A percentile compares a stretch with the other conserved stretches of the same genome.
phyloP scores from a whole-genome alignment of 1,140 invertebrate species.

The Brachionus rubens region DNA sequence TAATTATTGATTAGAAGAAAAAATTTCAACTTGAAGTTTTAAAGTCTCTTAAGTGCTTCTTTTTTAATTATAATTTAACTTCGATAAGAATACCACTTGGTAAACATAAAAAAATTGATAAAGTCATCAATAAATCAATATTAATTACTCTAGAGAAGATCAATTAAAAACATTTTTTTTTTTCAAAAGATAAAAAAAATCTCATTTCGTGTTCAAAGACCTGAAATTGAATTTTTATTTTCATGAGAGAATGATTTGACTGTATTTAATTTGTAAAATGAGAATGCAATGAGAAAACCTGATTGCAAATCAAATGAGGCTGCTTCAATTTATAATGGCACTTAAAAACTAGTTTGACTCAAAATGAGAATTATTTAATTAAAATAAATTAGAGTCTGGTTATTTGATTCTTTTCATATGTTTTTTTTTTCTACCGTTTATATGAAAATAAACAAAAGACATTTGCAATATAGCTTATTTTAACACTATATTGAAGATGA shows the following conservation, averaged over 20 bases:
- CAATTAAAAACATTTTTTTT: not conserved
- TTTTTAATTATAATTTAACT: not conserved
- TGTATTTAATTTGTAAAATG: not conserved
- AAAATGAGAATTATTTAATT: not conserved
- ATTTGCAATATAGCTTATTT: too few species aligned
- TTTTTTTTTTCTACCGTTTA: too few species aligned
- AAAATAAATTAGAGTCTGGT: too few species aligned
- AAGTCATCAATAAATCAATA: conserved; percentile 38
- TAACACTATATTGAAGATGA: too few species aligned
- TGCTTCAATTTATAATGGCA: conserved; percentile 27
- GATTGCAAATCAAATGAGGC: conserved; percentile 17
- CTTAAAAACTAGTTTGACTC: not conserved
- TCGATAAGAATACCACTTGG: conserved; percentile 20
- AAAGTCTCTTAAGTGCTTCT: conserved; percentile 43
- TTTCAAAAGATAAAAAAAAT: conserved; percentile 3
- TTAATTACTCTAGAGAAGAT: conserved; percentile 20
- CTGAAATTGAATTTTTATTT: too few species aligned
- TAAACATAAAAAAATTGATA: not conserved
- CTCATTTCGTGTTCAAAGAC: too few species aligned
- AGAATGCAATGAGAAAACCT: conserved; percentile 1
- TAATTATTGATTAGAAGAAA: conserved; percentile 11
- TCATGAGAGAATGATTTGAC: too few species aligned
- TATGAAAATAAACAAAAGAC: too few species aligned
- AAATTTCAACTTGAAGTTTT: not conserved
- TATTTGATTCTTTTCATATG: conserved; percentile 15